Evolutionary conservation across 2,888 invertebrate species (phyloP), one percentile per base, ranked within the genome.

Genomic region (Apantesis nais): DNA sequence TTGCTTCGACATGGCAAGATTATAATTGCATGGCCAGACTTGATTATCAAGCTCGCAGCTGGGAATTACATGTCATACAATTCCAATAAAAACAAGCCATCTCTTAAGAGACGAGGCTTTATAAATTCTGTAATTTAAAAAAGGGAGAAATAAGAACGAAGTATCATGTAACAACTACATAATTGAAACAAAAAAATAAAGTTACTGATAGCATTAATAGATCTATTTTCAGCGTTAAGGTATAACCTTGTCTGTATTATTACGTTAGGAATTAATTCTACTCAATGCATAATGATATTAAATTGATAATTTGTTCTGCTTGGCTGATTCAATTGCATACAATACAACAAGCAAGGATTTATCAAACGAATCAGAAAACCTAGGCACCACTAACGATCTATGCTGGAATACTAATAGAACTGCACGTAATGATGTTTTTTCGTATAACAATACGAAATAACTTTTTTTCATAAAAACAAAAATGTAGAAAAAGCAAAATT

Each of bases 261-360:
- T 85, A 83, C 78, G 73, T 78, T 77, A 84, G 84, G 75, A 73
- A 66, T 78, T 83, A 84, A 88, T 84, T 84, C 84, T 84, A 88
- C 88, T 88, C 81, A 83, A 85, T 83, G 82, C 76, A 81, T 86
- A 87, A 89, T 86, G 86, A 86, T 88, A 84, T 82, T 80, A 87
- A 90, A 90, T 90, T 90, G 89, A 85, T 89, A 88, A 89, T 90
- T 85, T 85, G 90, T 89, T 86, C 83, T 86, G 90, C 87, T 84
- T 82, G 86, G 85, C 74, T 80, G 85, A 83, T 83, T 85, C 84
- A 85, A 88, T 88, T 87, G 89, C 90, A 86, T 89, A 86, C 86
- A 74, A 71, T 64, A 75, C 75, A 88, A 88, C 87, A 80, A 85
- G 83, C 82, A 75, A 80, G 85, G 85, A 88, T 85, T 86, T 86